Conservation (phyloP, 1,140 invertebrate species). For the Campoletis sonorensis region DNA sequence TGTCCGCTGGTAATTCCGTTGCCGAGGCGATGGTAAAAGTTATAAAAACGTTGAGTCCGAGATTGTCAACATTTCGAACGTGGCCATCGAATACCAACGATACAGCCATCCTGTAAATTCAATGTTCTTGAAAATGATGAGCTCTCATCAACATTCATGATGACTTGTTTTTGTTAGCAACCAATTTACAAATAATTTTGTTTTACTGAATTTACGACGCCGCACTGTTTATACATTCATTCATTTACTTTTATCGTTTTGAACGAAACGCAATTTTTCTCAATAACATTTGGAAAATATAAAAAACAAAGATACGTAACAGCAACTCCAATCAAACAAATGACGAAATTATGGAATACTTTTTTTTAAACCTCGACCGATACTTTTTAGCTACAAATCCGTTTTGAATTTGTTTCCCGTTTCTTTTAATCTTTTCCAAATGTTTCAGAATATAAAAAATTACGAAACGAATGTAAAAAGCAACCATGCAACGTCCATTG, state of each 20-base stretch:
- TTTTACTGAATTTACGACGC: not conserved
- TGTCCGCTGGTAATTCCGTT: conserved; percentile 89
- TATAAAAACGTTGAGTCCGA: conserved; percentile 88
- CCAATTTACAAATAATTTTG: not conserved
- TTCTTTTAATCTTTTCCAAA: no score
- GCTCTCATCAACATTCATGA: not conserved
- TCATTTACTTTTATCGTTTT: not conserved
- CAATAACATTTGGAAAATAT: no score
- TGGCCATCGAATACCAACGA: conserved; percentile 92
- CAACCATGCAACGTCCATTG: no score
- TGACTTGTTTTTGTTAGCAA: not conserved
- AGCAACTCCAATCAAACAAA: no score
- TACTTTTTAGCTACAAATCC: no score
- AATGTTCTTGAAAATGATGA: not conserved
- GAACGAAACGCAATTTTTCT: not conserved
- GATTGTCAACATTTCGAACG: conserved; percentile 88
- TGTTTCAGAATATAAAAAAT: no score
- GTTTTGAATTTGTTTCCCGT: no score
- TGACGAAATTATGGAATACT: no score
- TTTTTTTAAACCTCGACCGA: no score
- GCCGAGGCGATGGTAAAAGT: conserved; percentile 90
- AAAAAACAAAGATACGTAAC: no score
- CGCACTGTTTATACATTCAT: no score
- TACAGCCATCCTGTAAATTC: conserved; percentile 83
- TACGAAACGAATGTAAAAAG: no score